Conservation (phyloP, 1,140 invertebrate species). For the Nephila pilipes region DNA sequence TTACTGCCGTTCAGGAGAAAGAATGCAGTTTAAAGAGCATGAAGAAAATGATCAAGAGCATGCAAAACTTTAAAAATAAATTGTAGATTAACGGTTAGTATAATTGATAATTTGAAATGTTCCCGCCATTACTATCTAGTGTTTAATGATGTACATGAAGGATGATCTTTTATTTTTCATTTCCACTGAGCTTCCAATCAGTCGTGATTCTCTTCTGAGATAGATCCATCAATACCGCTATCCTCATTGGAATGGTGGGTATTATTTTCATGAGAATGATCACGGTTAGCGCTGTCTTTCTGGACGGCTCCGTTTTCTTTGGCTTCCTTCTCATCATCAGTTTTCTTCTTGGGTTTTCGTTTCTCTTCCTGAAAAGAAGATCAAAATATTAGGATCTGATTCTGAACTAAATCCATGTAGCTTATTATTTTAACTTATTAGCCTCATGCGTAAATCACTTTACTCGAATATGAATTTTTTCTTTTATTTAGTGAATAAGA, state of each 20-base stretch:
- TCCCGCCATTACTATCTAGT: neutral
- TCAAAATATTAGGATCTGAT: neutral
- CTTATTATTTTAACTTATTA: too few species aligned
- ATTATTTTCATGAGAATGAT: constrained; percentile 1
- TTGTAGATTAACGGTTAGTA: neutral
- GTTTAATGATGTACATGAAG: neutral
- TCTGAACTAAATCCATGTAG: too few species aligned
- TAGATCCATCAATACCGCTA: neutral
- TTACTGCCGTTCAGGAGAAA: neutral
- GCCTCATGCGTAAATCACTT: too few species aligned
- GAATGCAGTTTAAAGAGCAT: neutral
- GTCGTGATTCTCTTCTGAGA: neutral
- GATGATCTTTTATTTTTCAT: neutral
- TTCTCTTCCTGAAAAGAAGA: neutral
- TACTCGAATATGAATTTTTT: too few species aligned
- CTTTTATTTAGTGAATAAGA: too few species aligned
- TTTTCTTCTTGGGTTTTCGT: neutral
- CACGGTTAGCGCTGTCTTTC: neutral
- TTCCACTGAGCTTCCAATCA: neutral
- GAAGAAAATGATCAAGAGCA: neutral
- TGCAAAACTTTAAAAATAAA: neutral
- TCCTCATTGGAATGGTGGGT: neutral
- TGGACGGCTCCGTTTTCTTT: neutral
- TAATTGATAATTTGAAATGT: constrained; percentile 19
- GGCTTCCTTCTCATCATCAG: neutral